phyloP scores from a whole-genome alignment of 2,888 invertebrate genomes.

The Polyommatus iphigenia region DNA sequence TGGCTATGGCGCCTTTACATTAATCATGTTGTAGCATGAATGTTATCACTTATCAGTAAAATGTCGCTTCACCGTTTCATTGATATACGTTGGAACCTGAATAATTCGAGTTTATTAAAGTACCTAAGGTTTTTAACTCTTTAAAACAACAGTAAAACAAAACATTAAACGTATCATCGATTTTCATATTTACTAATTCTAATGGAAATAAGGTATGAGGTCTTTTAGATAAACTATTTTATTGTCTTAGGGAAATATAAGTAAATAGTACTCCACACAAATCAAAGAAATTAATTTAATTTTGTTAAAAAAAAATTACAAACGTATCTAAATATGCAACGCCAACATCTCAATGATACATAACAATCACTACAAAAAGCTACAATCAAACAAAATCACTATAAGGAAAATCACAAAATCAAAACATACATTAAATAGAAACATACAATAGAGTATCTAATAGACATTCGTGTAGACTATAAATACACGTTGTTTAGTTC shows the following conservation, averaged over 20 bases:
- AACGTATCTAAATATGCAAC: too few relatives aligned
- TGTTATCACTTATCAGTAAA: neutral
- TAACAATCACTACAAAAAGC: neutral
- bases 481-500: neutral
- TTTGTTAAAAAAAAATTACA: too few relatives aligned
- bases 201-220: too few relatives aligned
- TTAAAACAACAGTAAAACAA: too few relatives aligned
- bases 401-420: neutral
- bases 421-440: neutral
- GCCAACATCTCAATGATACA: neutral
- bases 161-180: too few relatives aligned
- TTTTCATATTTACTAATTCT: too few relatives aligned
- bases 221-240: too few relatives aligned
- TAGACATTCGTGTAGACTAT: too few relatives aligned
- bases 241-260: too few relatives aligned
- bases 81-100: neutral
- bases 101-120: neutral
- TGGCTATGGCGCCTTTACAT: neutral
- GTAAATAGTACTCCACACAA: too few relatives aligned
- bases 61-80: neutral
- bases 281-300: too few relatives aligned
- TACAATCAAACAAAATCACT: neutral
- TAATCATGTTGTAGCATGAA: neutral
- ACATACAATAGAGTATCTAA: too few relatives aligned
- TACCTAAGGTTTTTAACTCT: neutral